A percentile compares a stretch with the other conserved stretches of the same genome.
Conservation (phyloP, 2,888 invertebrate genomes). For the Archips crataeganus region DNA sequence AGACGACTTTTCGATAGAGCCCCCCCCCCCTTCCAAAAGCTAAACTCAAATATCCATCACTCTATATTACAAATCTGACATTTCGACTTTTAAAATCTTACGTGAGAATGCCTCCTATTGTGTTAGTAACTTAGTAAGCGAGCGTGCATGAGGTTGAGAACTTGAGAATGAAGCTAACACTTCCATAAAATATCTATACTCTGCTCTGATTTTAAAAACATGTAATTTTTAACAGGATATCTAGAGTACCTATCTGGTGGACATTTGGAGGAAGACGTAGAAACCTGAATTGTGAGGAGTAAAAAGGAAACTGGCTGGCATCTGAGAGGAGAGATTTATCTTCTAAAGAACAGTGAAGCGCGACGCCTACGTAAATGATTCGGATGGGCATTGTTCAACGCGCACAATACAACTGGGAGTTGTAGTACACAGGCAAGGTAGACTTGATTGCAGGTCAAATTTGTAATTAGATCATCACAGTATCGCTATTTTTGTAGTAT, state of each 20-base stretch:
- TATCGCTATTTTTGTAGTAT: no score
- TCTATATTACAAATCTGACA: no score
- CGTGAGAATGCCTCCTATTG: no score
- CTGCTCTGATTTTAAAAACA: no score
- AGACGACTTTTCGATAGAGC: no score
- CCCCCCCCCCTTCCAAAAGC: no score
- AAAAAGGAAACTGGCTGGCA: slow-evolving; percentile 36
- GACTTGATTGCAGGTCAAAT: slow-evolving; percentile 11
- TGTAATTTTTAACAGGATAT: neutral
- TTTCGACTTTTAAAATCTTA: no score
- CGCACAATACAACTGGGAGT: slow-evolving; percentile 5
- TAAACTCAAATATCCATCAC: no score
- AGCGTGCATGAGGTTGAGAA: no score
- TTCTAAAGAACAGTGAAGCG: slow-evolving; percentile 23
- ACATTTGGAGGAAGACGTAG: neutral
- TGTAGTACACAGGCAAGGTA: neutral
- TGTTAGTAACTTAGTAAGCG: no score
- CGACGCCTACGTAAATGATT: slow-evolving; percentile 37
- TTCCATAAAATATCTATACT: no score
- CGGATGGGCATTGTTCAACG: slow-evolving; percentile 28
- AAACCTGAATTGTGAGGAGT: slow-evolving; percentile 36
- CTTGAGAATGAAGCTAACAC: no score
- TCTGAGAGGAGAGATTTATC: slow-evolving; percentile 33
- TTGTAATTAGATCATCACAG: neutral
- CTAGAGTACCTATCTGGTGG: neutral